Evolutionary conservation across 2,888 invertebrate species (phyloP), one percentile per base, ranked within the genome.

Genomic region (Caenorhabditis sp.): DNA sequence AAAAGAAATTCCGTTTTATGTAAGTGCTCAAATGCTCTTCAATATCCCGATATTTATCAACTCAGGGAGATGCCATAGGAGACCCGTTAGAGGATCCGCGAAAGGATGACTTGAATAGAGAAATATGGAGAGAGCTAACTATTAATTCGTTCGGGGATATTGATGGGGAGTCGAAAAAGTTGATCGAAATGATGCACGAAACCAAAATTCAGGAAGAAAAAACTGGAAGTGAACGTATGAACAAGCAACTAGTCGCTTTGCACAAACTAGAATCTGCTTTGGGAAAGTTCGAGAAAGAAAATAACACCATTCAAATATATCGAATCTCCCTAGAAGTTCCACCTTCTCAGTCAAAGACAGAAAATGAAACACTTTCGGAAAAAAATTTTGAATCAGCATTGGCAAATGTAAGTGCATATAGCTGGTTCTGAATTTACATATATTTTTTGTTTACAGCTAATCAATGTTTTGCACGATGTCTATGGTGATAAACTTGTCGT

Each of bases 231-330:
- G 7, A 8, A 17, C n/a, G 36, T 2, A 21, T 53, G 12, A 17
- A 38, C 1, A 26, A 61, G 3, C 67, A 65, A n/a, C 26, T 72
- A 50, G 25, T 17, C 4, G 67, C 64, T 53, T 58, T 72, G 68
- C 23, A 53, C 10, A 61, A 65, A 20, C 26, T 72, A 1, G 60
- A 61, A n/a, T n/a, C 23, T 12, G 50, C 56, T 1, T 65, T 72
- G n/a, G 49, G 38, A 10, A 43, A 67, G 21, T 59, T 61, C 8
- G 62, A 56, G 8, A 38, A 38, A 25, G 43, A 58, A 2, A 62
- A 72, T 26, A 61, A 58, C 12, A 58, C 68, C 17, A 67, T 58
- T 20, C 25, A 26, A 25, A 10, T 26, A 12, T 56, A 25, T 23
- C 21, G 12, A 17, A 26, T 56, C 26, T 26, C 25, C 1, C 10